Evolutionary conservation across 2,113 vertebrate species (phyloP), one percentile per base, ranked within the genome.

Genomic region (Tragelaphus buxtoni): DNA sequence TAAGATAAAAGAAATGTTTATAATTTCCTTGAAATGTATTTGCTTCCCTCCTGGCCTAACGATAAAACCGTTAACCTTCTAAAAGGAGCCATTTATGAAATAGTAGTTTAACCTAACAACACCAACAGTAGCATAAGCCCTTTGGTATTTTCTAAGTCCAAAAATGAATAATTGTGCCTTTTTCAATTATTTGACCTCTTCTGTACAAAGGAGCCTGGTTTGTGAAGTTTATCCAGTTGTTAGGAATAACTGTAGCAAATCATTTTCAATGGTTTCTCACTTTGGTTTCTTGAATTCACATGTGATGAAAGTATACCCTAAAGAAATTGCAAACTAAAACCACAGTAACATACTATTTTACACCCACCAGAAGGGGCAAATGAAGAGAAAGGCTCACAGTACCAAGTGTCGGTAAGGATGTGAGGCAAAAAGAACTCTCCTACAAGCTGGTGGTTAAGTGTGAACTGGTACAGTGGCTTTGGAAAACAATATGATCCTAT

Each of bases 1-100:
- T 94, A 96, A 98, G 95, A 98, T 97, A 98, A 98, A 98, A 98
- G 53, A 80, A 97, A 95, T 98, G 97, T 97, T 98, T 98, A 88
- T 97, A 97, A 98, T 97, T 97, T 97, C 88, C 96, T 96, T 95
- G 79, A 96, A 97, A 98, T 95, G 32, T 98, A 86, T 97, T 98
- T 98, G 82, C 35, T 92, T 97, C 97, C 86, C 83, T 81, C 90
- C 82, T 49, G 63, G 60, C 91, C 96, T 97, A 77, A 69, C 3
- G 95, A 92, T 96, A 97, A 97, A 96, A 94, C 82, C 20, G 14
- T 96, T 89, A 92, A 88, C 83, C 81, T 76, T 65, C 96, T 94
- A 88, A 90, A 95, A 97, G 61, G 45, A 97, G 14, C 47, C 81
- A 86, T 89, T 97, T 96, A 97, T 97, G 49, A 97, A 96, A 92